phyloP scores from a whole-genome alignment of 1,140 invertebrate genomes.

The Chrysoperla carnea region DNA sequence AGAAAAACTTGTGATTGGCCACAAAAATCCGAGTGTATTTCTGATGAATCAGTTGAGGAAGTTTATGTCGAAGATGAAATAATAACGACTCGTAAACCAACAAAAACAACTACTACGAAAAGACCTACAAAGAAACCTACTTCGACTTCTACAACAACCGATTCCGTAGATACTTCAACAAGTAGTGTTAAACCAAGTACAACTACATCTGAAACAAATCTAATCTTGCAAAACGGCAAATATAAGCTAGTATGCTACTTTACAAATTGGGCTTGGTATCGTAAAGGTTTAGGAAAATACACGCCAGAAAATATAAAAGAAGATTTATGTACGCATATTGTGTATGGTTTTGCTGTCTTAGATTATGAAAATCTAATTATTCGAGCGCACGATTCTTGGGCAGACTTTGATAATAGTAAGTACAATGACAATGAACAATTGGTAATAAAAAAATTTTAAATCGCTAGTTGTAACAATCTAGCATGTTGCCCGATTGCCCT shows the following conservation, averaged over 20 bases:
- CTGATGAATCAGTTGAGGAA: constrained; percentile 2
- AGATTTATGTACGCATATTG: constrained; percentile 74
- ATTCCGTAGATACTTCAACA: no score
- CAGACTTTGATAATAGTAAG: constrained; percentile 70
- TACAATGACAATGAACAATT: constrained; percentile 7
- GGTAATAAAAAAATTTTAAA: no score
- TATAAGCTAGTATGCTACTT: constrained; percentile 80
- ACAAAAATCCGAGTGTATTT: constrained; percentile 40
- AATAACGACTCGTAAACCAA: constrained; percentile 1
- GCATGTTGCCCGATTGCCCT: no score
- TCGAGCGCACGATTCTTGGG: constrained; percentile 75
- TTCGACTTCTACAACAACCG: background rate
- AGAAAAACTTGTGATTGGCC: constrained; percentile 65
- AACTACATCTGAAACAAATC: constrained; percentile 4
- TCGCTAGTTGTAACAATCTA: no score
- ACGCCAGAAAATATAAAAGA: constrained; percentile 71
- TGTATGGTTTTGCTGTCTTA: constrained; percentile 81
- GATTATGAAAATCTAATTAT: constrained; percentile 60
- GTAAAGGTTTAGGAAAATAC: constrained; percentile 64
- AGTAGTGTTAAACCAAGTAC: constrained; percentile 8
- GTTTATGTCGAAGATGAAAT: constrained; percentile 5
- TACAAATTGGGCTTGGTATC: constrained; percentile 88
- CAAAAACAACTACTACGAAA: constrained; percentile 11
- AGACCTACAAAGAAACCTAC: background rate
- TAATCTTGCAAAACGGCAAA: constrained; percentile 14